Percentiles rank a stretch among this genome's conserved stretches.
phyloP scores from a whole-genome alignment of 2,113 vertebrate genomes.

The Menura novaehollandiae region DNA sequence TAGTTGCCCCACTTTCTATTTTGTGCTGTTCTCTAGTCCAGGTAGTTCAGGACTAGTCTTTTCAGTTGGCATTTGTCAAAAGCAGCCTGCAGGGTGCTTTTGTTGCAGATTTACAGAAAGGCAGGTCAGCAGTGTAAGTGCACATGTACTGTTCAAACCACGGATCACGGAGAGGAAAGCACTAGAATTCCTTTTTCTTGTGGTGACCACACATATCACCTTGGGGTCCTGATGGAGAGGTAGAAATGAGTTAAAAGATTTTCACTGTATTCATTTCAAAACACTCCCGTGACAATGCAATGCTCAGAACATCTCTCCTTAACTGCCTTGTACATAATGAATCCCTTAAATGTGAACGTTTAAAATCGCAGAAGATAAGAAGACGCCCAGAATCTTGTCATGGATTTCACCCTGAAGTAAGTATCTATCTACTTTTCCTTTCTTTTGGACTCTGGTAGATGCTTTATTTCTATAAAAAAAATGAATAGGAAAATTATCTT shows the following conservation, averaged over 20 bases:
- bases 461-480: not conserved
- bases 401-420: conserved; percentile 94
- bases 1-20: not conserved
- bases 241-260: not conserved
- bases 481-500: not conserved
- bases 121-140: not conserved
- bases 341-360: conserved; percentile 94
- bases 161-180: not conserved
- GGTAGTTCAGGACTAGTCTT: not conserved
- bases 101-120: not conserved
- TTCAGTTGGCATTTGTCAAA: not conserved
- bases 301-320: conserved; percentile 70
- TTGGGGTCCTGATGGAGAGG: not conserved
- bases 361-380: conserved; percentile 97
- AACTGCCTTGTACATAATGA: conserved; percentile 93
- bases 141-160: not conserved
- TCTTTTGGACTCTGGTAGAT: not conserved
- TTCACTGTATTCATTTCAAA: not conserved
- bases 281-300: not conserved
- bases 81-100: not conserved
- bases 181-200: not conserved
- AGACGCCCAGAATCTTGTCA: conserved; percentile 95
- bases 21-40: not conserved
- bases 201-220: not conserved
- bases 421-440: not conserved